These are phyloP conservation scores for Xylocopa sonorina DNA, from an alignment of 1,140 invertebrate genomes.

Conservation along the genomic window DNA sequence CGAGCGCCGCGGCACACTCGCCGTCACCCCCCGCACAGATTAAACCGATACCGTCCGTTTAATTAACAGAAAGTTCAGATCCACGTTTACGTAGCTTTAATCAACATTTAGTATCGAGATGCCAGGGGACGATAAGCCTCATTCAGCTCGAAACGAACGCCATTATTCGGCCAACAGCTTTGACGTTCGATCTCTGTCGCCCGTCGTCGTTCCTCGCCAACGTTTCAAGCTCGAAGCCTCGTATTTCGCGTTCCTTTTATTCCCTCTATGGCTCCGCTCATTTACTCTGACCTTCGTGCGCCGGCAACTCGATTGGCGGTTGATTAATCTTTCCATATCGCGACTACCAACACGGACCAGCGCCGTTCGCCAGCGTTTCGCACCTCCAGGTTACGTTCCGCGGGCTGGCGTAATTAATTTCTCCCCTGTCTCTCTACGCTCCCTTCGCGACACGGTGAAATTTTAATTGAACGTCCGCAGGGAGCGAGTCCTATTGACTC, in stretches of 20 bases:
- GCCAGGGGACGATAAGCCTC: conserved; percentile 6
- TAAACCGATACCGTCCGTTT: background rate
- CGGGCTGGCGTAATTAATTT: conserved; percentile 15
- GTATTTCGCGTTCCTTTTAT: background rate
- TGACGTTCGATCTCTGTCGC: background rate
- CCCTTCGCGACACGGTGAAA: background rate
- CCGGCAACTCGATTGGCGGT: conserved; percentile 11
- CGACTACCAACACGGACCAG: conserved; percentile 9
- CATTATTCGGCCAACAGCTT: background rate
- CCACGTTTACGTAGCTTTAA: background rate
- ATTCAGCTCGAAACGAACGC: background rate
- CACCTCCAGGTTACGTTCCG: background rate
- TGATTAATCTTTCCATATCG: conserved; percentile 31
- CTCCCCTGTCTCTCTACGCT: background rate
- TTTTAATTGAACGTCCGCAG: conserved; percentile 20
- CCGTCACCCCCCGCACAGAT: background rate
- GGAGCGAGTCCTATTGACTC: background rate
- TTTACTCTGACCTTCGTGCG: conserved; percentile 19
- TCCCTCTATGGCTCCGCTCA: background rate
- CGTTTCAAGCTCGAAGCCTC: too few relatives aligned
- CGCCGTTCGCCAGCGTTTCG: background rate
- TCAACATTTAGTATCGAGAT: background rate
- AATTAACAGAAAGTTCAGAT: conserved; percentile 3
- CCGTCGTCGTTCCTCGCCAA: background rate
- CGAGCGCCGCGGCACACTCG: background rate